These are phyloP conservation scores for Mesocentrotus franciscanus DNA, from an alignment of 53 echinoderm and acorn worm genomes.

Conservation along the genomic window DNA sequence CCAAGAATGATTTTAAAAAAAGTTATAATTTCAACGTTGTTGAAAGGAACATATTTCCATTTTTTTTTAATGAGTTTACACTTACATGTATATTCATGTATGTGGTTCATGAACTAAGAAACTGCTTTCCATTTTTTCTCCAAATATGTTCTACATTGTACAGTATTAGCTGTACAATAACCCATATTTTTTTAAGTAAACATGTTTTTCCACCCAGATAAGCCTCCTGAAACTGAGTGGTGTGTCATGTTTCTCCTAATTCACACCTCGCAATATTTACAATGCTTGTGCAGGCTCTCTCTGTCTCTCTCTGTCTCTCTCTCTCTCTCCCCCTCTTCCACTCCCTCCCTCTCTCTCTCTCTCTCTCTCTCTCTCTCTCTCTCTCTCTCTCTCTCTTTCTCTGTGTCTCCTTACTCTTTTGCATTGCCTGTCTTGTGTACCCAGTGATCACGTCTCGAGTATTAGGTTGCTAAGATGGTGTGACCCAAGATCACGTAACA, in stretches of 20 bases:
- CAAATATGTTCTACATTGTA: not conserved
- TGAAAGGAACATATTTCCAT: too few relatives aligned
- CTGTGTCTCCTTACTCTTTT: not conserved
- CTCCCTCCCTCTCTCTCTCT: not conserved
- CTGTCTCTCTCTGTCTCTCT: not conserved
- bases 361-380: not conserved
- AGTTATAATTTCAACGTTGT: too few relatives aligned
- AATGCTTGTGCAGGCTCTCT: not conserved
- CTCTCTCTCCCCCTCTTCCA: not conserved
- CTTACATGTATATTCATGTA: too few relatives aligned
- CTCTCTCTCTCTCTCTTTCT: not conserved
- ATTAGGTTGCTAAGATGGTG: constrained; percentile 9
- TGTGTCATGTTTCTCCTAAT: not conserved
- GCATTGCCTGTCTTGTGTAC: not conserved
- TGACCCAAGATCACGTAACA: not conserved
- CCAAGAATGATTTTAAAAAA: too few relatives aligned
- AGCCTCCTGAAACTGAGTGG: constrained; percentile 8
- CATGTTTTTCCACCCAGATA: not conserved
- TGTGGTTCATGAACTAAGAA: too few relatives aligned
- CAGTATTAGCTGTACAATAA: not conserved
- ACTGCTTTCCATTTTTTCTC: not conserved
- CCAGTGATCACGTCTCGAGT: not conserved
- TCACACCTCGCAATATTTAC: constrained; percentile 16
- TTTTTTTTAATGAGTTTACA: too few relatives aligned
- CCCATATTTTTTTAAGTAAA: not conserved